These are phyloP conservation scores for Steromphala cineraria DNA, from an alignment of 2,888 invertebrate genomes.

Conservation along the genomic window DNA sequence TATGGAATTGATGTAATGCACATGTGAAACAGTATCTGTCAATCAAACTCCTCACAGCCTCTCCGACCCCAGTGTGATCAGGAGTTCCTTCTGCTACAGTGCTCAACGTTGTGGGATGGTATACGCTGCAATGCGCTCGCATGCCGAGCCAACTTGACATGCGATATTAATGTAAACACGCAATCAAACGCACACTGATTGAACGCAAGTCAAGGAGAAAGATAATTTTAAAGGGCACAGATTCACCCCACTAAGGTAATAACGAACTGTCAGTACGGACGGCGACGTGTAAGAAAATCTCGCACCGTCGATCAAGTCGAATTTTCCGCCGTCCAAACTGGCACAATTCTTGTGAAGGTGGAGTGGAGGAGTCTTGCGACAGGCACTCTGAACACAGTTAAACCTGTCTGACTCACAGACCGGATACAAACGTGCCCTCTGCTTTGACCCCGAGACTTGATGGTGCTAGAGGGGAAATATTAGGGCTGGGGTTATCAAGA, in stretches of 20 bases:
- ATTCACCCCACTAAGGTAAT: constrained; percentile 15
- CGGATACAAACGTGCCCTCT: background rate
- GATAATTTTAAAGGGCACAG: constrained; percentile 32
- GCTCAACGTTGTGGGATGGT: background rate
- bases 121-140: background rate
- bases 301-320: constrained; percentile 21
- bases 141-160: constrained; percentile 31
- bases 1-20: constrained; percentile 1
- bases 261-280: constrained; percentile 25
- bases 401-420: background rate
- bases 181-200: constrained; percentile 37
- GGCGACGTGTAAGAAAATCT: constrained; percentile 11
- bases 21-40: constrained; percentile 13
- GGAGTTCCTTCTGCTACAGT: background rate
- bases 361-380: too few species aligned
- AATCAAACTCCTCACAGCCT: background rate
- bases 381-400: too few species aligned
- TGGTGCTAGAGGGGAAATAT: background rate
- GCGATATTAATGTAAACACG: constrained; percentile 41
- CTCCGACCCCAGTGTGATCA: constrained; percentile 8
- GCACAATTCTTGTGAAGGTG: background rate
- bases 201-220: constrained; percentile 35
- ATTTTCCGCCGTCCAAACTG: constrained; percentile 20
- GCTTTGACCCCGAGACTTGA: background rate
- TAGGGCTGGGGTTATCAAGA: background rate